phyloP scores from a whole-genome alignment of 2,888 invertebrate genomes.

The Melanotus villosus region DNA sequence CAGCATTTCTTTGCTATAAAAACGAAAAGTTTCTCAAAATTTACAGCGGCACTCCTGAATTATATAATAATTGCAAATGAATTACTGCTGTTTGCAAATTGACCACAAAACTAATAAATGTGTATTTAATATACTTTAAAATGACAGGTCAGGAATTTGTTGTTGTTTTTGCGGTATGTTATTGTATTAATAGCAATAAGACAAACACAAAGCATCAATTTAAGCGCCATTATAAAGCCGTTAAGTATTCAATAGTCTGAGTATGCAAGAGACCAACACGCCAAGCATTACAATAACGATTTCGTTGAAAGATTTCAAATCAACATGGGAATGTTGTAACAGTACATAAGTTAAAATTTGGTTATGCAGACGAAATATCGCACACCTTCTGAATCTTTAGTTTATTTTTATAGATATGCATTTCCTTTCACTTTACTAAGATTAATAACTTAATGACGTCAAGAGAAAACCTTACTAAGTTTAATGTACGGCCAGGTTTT shows the following conservation, averaged over 20 bases:
- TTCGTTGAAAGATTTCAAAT: conserved; percentile 26
- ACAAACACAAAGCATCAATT: background rate
- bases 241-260: conserved; percentile 4
- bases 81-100: too few species aligned
- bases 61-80: too few species aligned
- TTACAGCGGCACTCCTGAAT: too few species aligned
- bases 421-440: too few species aligned
- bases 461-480: too few species aligned
- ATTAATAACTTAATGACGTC: too few species aligned
- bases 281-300: conserved; percentile 10
- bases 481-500: too few species aligned
- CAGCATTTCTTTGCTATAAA: too few species aligned
- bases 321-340: conserved; percentile 8
- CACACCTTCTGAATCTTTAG: background rate
- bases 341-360: too few species aligned
- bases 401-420: too few species aligned
- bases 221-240: conserved; percentile 1
- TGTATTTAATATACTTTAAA: background rate
- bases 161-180: background rate
- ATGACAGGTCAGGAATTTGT: background rate
- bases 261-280: conserved; percentile 10
- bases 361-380: background rate
- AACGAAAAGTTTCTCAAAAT: too few species aligned
- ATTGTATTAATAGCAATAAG: conserved; percentile 15
- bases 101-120: too few species aligned